Base-by-base conservation (phyloP, 2,113 vertebrate genomes). In the Jacana jacana region DNA sequence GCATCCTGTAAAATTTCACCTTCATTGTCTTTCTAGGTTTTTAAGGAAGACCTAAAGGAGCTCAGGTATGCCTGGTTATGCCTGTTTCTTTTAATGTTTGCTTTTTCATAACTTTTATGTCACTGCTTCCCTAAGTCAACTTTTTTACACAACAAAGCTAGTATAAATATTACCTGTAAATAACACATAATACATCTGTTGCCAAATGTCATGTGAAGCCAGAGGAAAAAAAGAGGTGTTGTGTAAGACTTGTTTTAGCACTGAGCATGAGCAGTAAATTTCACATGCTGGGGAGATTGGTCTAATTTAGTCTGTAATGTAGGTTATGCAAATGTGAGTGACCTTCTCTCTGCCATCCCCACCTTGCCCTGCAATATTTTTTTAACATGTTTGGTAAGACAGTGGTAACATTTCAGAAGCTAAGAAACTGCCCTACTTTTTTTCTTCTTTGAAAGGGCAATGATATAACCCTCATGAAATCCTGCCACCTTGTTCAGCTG, bases 21-120 rank as follows among this genome's bases (percentile, higher is more conserved):
- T 86, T 89, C 69, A 15, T 97, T 73, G 95, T 60, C 78, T 89
- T 97, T 97, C 66, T 73, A 99, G 98, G 97, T 97, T 88, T 99
- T 99, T 91, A 99, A 98, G 92, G 98, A 99, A 88, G 98, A 99
- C 95, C 97, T 99, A 27, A 97, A 98, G 93, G 97, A 98, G 46
- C 98, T 99, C 77, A 98, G 98, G 98, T 98, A 98, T 66, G 94
- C 28, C 57, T 81, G 30, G 20, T 91, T 64, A 31, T 54, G 81
- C 31, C 13, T 35, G 39, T 0, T 81, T 81, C 54, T 52, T 82
- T 83, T 57, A 46, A 35, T 35, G 5, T 49, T 63, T 40, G 13
- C 58, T 64, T 88, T 85, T 86, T 76, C 8, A 6, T 79, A 54
- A 49, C 42, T 54, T 94, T 76, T 78, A 42, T 44, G 8, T 81